Conservation (phyloP, 2,888 invertebrate genomes). For the Dendrolimus houi region DNA sequence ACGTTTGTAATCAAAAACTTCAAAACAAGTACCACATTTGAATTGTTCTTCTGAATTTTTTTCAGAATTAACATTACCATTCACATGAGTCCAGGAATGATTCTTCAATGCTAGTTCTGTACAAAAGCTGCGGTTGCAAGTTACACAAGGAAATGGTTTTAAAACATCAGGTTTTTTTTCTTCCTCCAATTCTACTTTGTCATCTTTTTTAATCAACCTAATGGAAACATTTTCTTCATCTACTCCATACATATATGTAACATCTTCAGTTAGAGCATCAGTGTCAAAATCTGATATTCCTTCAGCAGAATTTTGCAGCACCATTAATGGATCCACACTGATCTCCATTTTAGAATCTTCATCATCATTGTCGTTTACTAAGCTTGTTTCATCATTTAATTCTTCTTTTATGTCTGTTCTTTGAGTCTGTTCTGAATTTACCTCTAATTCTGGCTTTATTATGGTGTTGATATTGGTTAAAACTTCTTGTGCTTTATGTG, state of each 20-base stretch:
- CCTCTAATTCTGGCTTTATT: constrained; percentile 12
- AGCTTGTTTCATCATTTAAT: constrained; percentile 20
- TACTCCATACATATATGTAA: constrained; percentile 34
- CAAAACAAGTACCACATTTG: constrained; percentile 78
- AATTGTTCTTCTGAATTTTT: constrained; percentile 30
- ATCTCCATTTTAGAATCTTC: constrained; percentile 79
- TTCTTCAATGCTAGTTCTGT: constrained; percentile 78
- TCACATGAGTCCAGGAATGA: constrained; percentile 76
- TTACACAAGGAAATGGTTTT: constrained; percentile 73
- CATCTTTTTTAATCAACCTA: constrained; percentile 45
- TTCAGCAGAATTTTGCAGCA: constrained; percentile 76
- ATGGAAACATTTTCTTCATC: constrained; percentile 49
- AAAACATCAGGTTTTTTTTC: constrained; percentile 16
- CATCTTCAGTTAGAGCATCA: constrained; percentile 22
- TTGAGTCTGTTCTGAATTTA: constrained; percentile 30
- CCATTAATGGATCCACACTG: constrained; percentile 82
- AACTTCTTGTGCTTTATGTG: constrained; percentile 78
- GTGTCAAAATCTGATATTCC: constrained; percentile 24
- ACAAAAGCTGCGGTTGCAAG: constrained; percentile 72
- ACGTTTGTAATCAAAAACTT: constrained; percentile 77
- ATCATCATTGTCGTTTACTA: constrained; percentile 25
- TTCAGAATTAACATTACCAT: constrained; percentile 12
- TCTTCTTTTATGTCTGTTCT: constrained; percentile 11
- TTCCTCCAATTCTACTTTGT: constrained; percentile 10
- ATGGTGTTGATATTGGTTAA: constrained; percentile 51